A percentile compares a stretch with the other conserved stretches of the same genome.
These are phyloP conservation scores for Atta cephalotes DNA, from an alignment of 1,140 invertebrate genomes.

Conservation along the genomic window DNA sequence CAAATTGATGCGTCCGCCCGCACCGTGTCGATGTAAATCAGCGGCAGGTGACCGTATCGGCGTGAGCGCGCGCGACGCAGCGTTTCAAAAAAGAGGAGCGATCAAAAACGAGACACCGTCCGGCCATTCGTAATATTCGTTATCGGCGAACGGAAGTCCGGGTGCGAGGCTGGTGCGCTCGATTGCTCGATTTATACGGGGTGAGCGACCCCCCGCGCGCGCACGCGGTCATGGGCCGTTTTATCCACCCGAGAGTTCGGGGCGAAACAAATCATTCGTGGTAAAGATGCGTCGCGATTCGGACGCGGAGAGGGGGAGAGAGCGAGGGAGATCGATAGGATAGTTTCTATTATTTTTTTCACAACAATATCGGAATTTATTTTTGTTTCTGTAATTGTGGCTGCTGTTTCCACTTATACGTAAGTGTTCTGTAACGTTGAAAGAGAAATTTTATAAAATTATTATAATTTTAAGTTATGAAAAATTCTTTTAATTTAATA, in stretches of 20 bases:
- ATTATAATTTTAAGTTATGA: neutral
- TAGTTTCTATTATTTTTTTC: conserved; percentile 40
- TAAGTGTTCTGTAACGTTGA: neutral
- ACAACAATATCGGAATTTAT: conserved; percentile 10
- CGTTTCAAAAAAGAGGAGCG: conserved; percentile 58
- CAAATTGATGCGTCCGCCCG: conserved; percentile 62
- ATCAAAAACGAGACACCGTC: conserved; percentile 62
- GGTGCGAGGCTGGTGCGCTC: conserved; percentile 48
- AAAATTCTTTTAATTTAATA: neutral
- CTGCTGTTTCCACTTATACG: neutral
- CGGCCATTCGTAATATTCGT: conserved; percentile 63
- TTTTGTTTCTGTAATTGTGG: neutral
- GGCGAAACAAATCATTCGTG: conserved; percentile 60
- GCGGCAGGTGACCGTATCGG: conserved; percentile 62
- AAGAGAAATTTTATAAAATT: neutral
- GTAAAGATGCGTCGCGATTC: conserved; percentile 58
- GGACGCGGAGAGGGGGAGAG: neutral
- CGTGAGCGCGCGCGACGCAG: conserved; percentile 27
- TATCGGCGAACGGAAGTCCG: conserved; percentile 61
- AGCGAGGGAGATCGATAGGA: neutral
- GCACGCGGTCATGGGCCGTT: conserved; percentile 45
- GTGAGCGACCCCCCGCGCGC: conserved; percentile 45
- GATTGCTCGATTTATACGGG: conserved; percentile 61
- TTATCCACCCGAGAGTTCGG: conserved; percentile 59
- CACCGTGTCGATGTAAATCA: conserved; percentile 61